Base-by-base conservation (phyloP, 2,113 vertebrate species). In the Mobula hypostoma region DNA sequence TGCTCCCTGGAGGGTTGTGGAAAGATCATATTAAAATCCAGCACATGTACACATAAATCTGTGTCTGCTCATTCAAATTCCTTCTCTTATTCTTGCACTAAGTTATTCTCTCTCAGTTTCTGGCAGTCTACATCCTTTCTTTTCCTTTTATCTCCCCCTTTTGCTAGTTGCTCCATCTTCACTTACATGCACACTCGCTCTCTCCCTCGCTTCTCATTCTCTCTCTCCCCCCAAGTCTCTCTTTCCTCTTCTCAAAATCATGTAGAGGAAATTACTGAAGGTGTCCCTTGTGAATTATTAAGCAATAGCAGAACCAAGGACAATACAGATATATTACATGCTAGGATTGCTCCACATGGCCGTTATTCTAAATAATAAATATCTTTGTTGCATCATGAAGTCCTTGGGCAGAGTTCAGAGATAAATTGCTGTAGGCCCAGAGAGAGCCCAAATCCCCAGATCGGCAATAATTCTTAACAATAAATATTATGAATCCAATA, bases 21-120 rank as follows among this genome's bases (percentile, higher is more conserved):
- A 90, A 68, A 63, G n/a, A 90, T 15, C 85, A n/a, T 32, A 90
- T 90, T 90, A 90, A 61, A 90, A 90, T 63, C 85, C 85, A 90
- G 14, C 3, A 63, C 85, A 66, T 90, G 85, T 66, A 32, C 61
- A 63, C 14, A 19, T 32, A 66, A 29, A 90, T 68, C 85, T 32
- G 48, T 36, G 68, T 48, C 32, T 27, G 68, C 68, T 72, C 8
- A 1, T n/a, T 83, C 80, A 21, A 12, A 83, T 56, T 21, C 40
- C 21, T 2, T 48, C 80, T 68, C 87, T 36, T 48, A 17, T 19
- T 21, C 61, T 91, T 32, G 6, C 56, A 90, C 29, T 63, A 21
- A 1, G 5, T 32, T 29, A 5, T 24, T 11, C 9, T 66, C 2
- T 90, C n/a, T 19, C 29, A 68, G 21, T 15, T n/a, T 70, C 58